These are phyloP conservation scores for Drosophila vallismaia DNA, from an alignment of 2,888 invertebrate genomes.

Conservation along the genomic window DNA sequence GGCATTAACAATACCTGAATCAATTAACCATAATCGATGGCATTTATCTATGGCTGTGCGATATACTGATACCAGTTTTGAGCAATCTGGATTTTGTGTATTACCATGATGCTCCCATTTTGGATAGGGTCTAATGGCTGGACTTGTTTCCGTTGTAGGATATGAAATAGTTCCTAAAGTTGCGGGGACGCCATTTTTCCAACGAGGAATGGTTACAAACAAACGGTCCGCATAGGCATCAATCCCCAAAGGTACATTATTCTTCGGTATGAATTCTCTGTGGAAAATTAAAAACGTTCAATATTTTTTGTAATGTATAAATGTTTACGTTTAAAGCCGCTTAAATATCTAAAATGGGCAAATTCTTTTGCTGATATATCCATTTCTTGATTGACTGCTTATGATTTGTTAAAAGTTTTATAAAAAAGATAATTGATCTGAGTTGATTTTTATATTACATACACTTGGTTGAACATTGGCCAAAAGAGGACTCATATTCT, in stretches of 20 bases:
- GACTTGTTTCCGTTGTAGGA: slow-evolving; percentile 86
- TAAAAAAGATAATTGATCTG: no score
- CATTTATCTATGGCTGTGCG: slow-evolving; percentile 90
- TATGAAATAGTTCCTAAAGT: slow-evolving; percentile 88
- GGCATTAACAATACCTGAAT: slow-evolving; percentile 90
- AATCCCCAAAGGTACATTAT: slow-evolving; percentile 90
- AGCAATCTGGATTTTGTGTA: slow-evolving; percentile 85
- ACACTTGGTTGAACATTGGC: no score
- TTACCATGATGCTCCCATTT: slow-evolving; percentile 86
- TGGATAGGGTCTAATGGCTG: slow-evolving; percentile 90
- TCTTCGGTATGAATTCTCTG: slow-evolving; percentile 88
- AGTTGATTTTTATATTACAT: no score
- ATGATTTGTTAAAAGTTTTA: no score
- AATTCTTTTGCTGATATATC: no score
- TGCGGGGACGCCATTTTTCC: slow-evolving; percentile 90
- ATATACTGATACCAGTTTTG: slow-evolving; percentile 90
- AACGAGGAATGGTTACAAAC: slow-evolving; percentile 91
- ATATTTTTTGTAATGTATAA: neutral
- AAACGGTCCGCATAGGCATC: slow-evolving; percentile 88
- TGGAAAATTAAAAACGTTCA: neutral
- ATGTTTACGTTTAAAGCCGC: neutral
- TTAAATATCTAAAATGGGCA: neutral
- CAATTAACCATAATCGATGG: slow-evolving; percentile 91
- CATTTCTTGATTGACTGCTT: no score
- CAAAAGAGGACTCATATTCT: no score